phyloP scores from a whole-genome alignment of 2,888 invertebrate species.

The Meghimatium bilineatum region DNA sequence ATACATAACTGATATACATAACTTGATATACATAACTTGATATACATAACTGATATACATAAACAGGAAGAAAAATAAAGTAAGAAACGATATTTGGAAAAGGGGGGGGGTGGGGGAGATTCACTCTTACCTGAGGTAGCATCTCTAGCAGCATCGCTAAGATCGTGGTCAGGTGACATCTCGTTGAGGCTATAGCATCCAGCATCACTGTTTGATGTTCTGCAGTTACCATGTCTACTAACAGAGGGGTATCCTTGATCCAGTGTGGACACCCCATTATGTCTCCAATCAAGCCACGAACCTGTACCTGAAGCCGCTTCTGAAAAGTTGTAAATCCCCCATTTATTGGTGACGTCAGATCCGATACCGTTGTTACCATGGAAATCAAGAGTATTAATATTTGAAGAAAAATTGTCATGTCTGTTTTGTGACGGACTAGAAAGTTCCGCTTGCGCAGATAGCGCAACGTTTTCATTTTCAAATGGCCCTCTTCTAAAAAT shows the following conservation, averaged over 20 bases:
- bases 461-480: neutral
- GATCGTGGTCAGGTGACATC: neutral
- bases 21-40: too few species aligned
- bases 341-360: neutral
- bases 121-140: neutral
- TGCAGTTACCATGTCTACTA: neutral
- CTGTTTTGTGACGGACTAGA: neutral
- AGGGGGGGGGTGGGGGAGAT: too few species aligned
- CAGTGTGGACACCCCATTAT: neutral
- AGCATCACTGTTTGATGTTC: neutral
- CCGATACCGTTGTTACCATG: neutral
- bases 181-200: neutral
- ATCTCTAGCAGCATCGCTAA: neutral
- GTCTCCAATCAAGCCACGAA: neutral
- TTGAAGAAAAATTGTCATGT: neutral
- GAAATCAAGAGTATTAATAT: neutral
- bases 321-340: neutral
- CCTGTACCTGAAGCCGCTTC: neutral
- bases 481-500: neutral
- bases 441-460: neutral
- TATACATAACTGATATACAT: too few species aligned
- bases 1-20: too few species aligned
- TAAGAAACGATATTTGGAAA: too few species aligned
- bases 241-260: neutral
- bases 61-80: too few species aligned